phyloP scores from a whole-genome alignment of 2,888 invertebrate species.

The Drosophila kokeensis region DNA sequence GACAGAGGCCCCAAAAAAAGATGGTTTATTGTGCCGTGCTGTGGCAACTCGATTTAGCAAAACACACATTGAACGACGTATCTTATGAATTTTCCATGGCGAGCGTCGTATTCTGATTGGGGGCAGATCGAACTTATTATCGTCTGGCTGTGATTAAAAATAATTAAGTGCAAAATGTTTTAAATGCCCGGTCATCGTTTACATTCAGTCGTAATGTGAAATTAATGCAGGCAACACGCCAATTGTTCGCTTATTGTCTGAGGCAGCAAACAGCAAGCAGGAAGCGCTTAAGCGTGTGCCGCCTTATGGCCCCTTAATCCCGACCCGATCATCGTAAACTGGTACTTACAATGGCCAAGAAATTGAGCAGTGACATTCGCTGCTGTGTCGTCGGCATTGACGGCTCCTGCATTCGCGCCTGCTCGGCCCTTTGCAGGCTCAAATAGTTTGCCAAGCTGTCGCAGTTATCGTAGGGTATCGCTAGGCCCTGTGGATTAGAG shows the following conservation, averaged over 20 bases:
- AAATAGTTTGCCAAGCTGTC: conserved; percentile 82
- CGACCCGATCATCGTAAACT: background rate
- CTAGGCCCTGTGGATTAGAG: conserved; percentile 76
- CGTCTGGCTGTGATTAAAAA: conserved; percentile 60
- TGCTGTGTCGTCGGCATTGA: conserved; percentile 63
- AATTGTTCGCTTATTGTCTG: conserved; percentile 65
- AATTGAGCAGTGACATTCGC: conserved; percentile 87
- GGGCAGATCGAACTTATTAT: conserved; percentile 35
- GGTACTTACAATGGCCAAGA: conserved; percentile 92
- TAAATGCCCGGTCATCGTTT: conserved; percentile 44
- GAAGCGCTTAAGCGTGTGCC: conserved; percentile 43
- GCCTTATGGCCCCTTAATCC: background rate
- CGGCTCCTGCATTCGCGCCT: conserved; percentile 42
- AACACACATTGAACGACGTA: background rate
- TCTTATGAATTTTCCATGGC: background rate
- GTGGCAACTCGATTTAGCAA: background rate
- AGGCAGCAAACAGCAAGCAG: conserved; percentile 65
- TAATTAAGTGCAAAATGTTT: conserved; percentile 55
- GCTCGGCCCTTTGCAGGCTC: conserved; percentile 55
- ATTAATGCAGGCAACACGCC: conserved; percentile 67
- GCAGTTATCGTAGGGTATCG: conserved; percentile 71
- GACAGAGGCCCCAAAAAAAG: conserved; percentile 4
- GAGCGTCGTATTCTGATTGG: conserved; percentile 2
- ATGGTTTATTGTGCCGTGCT: conserved; percentile 1
- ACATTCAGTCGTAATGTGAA: conserved; percentile 50